Base-by-base conservation (phyloP, 2,797 vertebrate genomes). In the Moxostoma hubbsi region DNA sequence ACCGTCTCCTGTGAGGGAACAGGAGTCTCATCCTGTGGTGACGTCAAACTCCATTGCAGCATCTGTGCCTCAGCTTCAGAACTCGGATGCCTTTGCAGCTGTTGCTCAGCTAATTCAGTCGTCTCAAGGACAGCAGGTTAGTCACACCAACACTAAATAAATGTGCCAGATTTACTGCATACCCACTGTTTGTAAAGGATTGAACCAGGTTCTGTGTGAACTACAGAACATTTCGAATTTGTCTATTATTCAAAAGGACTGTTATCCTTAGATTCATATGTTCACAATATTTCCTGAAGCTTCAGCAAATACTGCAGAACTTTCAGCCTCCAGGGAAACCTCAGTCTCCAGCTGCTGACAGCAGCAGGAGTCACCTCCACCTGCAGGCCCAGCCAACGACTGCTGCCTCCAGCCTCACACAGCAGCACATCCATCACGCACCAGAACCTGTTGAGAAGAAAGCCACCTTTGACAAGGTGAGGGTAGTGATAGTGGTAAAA, bases 251-350 rank as follows among this genome's bases (percentile, higher is more conserved):
- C 54, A 0, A 62, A 45, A 64, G 4, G 7, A 13, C 24, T 24
- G 16, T 51, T 13, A 0, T 18, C 1, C 51, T 36, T 24, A 43
- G 6, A 68, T 61, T 55, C 4, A 65, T n/a, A 5, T 7, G 2
- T 43, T 47, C 5, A 6, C 24, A 24, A 36, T 55, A 43, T 24
- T 75, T 13, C 54, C 59, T 74, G 80, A 84, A 99, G 98, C 96
- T 99, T 86, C 98, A 99, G 84, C 97, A 99, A 92, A 99, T 99
- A 92, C 96, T 99, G 74, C 98, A 99, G 92, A 99, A 96, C 84
- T 97, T 98, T 87, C 98, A 99, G 24, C 96, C 98, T 77, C 96
- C 96, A 43, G 88, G 92, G 53, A 97, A 97, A 89, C 93, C 94
- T 71, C 96, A 95, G 86, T 95, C 94, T 82, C 95, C 95, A 0